Evolutionary conservation across 2,888 invertebrate genomes (phyloP).

Genomic region (Euclidia mi): DNA sequence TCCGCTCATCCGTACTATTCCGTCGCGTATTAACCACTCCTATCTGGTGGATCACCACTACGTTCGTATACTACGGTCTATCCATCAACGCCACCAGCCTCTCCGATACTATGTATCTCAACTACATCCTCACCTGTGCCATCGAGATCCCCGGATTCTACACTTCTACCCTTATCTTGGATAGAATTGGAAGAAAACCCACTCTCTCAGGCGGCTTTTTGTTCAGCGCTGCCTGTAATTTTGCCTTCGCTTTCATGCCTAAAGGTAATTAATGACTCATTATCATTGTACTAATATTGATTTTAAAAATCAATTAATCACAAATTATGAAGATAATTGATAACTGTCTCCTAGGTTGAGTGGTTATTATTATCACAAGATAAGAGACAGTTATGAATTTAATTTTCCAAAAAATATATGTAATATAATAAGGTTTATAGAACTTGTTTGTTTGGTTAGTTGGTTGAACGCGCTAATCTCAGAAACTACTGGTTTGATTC

Average conservation of each 20-base stretch:
- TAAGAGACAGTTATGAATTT: no score
- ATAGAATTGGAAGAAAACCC: conserved; percentile 91
- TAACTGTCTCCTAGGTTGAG: no score
- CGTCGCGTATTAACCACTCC: conserved; percentile 91
- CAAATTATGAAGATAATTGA: no score
- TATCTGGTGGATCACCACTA: conserved; percentile 94
- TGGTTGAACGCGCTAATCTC: no score
- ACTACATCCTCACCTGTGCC: conserved; percentile 91
- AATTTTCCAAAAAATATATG: no score
- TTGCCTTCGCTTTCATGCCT: conserved; percentile 86
- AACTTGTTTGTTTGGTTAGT: no score
- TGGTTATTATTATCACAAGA: no score
- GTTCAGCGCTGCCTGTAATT: conserved; percentile 87
- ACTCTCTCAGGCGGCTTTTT: conserved; percentile 90
- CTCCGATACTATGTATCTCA: conserved; percentile 93
- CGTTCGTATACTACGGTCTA: conserved; percentile 94
- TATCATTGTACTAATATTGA: no score
- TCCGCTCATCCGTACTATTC: conserved; percentile 86
- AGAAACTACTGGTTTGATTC: no score
- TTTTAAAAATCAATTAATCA: no score
- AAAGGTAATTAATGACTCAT: conserved; percentile 69
- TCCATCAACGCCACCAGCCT: conserved; percentile 94
- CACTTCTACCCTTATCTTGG: conserved; percentile 90
- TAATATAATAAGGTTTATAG: no score
- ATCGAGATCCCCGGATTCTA: conserved; percentile 93